A percentile compares a stretch with the other conserved stretches of the same genome.
Conservation (phyloP, 2,797 vertebrate species). For the Lemur catta region DNA sequence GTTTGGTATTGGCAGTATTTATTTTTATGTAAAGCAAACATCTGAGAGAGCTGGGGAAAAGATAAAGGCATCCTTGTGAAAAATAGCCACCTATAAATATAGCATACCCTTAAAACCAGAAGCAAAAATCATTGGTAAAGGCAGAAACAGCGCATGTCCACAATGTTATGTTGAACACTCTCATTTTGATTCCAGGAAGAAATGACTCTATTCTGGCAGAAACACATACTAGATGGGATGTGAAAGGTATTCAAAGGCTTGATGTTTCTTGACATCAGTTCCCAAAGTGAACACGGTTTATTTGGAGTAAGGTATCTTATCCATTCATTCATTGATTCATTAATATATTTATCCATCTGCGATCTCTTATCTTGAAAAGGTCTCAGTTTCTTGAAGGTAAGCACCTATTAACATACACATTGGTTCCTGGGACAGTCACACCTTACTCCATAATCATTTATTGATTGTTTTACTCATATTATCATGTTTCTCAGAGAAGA, state of each 20-base stretch:
- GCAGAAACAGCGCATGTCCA: too few relatives aligned
- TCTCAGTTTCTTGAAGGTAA: not conserved
- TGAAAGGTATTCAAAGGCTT: not conserved
- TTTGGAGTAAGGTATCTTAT: not conserved
- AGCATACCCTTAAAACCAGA: not conserved
- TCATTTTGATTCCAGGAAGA: not conserved
- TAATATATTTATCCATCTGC: not conserved
- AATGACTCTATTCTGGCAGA: not conserved
- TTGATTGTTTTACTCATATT: not conserved
- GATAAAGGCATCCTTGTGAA: not conserved
- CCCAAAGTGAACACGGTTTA: not conserved
- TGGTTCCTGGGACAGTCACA: not conserved
- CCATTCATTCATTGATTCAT: not conserved
- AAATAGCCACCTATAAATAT: not conserved
- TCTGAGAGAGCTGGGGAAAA: not conserved
- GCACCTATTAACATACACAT: not conserved
- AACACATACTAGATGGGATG: too few relatives aligned
- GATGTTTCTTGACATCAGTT: not conserved
- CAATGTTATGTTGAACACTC: not conserved
- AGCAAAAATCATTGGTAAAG: rapidly evolving
- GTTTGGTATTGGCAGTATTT: not conserved
- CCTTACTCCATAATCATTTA: not conserved
- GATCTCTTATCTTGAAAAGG: not conserved
- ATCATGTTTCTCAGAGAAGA: not conserved
- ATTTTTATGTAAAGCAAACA: not conserved